Percentiles rank a stretch among this genome's conserved stretches.
Evolutionary conservation across 1,140 invertebrate species (phyloP).

Genomic region (Nymphalis io): DNA sequence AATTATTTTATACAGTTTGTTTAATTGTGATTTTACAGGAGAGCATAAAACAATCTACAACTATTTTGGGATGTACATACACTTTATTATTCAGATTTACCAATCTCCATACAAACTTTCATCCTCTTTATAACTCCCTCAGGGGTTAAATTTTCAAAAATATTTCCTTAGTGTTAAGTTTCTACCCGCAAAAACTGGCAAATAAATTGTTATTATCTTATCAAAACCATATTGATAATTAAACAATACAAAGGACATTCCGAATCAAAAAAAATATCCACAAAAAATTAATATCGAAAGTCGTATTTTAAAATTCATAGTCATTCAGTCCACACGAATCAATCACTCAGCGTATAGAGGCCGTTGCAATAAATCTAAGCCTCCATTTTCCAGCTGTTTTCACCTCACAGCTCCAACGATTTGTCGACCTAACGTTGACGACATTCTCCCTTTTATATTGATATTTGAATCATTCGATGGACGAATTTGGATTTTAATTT

Average conservation of each 20-base stretch:
- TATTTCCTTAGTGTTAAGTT: too few relatives aligned
- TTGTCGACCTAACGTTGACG: constrained; percentile 40
- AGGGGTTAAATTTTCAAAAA: too few relatives aligned
- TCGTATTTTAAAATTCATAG: constrained; percentile 37
- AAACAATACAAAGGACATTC: background rate
- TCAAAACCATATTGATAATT: background rate
- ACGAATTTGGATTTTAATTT: background rate
- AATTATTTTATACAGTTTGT: too few relatives aligned
- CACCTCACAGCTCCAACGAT: constrained; percentile 41
- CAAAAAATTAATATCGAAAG: background rate
- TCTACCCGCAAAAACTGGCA: too few relatives aligned
- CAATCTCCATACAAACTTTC: too few relatives aligned
- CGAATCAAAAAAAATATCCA: background rate
- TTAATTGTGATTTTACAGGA: too few relatives aligned
- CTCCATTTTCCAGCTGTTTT: constrained; percentile 26
- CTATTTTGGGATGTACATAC: too few relatives aligned
- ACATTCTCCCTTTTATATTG: constrained; percentile 21
- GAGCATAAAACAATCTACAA: too few relatives aligned
- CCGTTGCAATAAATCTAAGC: constrained; percentile 53
- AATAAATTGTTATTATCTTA: too few relatives aligned
- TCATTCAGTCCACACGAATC: constrained; percentile 48
- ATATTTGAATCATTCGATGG: constrained; percentile 27
- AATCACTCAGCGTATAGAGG: constrained; percentile 54
- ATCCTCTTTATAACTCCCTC: too few relatives aligned
- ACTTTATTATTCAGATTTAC: too few relatives aligned